phyloP scores from a whole-genome alignment of 2,113 vertebrate species.

The Heliornis fulica region DNA sequence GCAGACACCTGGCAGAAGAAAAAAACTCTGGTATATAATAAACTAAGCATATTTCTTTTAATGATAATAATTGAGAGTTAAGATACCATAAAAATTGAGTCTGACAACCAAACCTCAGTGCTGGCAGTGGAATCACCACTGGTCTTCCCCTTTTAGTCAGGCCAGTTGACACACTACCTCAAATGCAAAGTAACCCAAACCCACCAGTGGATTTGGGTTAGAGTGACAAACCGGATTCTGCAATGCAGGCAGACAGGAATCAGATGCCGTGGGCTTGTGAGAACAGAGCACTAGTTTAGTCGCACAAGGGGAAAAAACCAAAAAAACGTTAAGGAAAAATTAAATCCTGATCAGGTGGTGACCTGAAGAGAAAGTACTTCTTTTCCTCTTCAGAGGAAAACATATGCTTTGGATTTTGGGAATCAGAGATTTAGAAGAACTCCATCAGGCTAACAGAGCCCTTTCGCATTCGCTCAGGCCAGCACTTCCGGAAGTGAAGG shows the following conservation, averaged over 20 bases:
- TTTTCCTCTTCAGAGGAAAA: neutral
- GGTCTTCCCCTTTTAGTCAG: neutral
- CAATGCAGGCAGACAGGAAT: neutral
- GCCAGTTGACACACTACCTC: neutral
- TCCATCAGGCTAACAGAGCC: neutral
- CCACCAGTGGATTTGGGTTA: no score
- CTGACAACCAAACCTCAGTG: neutral
- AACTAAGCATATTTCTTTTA: neutral
- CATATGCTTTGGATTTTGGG: neutral
- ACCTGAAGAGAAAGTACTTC: neutral
- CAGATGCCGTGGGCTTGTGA: neutral
- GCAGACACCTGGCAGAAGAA: conserved; percentile 77
- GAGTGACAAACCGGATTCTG: neutral
- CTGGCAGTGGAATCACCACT: neutral
- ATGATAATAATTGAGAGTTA: neutral
- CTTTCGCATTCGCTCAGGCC: neutral
- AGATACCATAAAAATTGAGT: neutral
- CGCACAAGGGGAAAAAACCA: neutral
- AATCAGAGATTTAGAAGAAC: neutral
- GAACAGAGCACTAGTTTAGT: neutral
- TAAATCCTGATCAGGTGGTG: neutral
- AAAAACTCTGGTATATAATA: neutral
- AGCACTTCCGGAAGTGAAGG: neutral
- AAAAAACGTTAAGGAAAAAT: neutral
- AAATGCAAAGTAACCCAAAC: neutral